phyloP scores from a whole-genome alignment of 2,797 vertebrate species.

The Apodemus agrarius region DNA sequence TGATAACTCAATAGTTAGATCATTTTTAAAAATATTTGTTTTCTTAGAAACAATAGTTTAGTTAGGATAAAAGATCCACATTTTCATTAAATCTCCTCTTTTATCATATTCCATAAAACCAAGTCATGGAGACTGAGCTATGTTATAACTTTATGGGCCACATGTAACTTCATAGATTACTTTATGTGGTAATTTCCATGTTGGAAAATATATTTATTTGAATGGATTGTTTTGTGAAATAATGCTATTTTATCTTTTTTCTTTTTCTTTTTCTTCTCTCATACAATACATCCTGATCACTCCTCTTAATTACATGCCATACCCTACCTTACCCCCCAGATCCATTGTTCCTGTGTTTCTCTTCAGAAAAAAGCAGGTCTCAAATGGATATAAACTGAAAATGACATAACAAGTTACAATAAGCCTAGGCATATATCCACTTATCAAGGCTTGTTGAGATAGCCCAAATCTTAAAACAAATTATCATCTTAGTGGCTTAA shows the following conservation, averaged over 20 bases:
- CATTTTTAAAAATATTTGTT: background rate
- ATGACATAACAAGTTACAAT: background rate
- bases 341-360: no score
- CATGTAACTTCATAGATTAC: background rate
- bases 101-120: background rate
- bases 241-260: background rate
- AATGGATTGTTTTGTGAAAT: background rate
- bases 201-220: background rate
- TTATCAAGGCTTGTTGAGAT: background rate
- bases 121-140: background rate
- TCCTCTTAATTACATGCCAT: no score
- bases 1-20: background rate
- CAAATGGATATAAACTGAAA: background rate
- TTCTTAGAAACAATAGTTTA: background rate
- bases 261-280: background rate
- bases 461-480: background rate
- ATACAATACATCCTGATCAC: background rate
- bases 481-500: background rate
- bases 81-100: background rate
- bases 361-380: background rate
- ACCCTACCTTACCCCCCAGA: accelerated
- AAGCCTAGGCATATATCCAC: no score
- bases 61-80: background rate
- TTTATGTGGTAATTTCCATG: background rate
- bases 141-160: background rate